Conservation (phyloP, 2,113 vertebrate species). For the Tragulus kanchil region DNA sequence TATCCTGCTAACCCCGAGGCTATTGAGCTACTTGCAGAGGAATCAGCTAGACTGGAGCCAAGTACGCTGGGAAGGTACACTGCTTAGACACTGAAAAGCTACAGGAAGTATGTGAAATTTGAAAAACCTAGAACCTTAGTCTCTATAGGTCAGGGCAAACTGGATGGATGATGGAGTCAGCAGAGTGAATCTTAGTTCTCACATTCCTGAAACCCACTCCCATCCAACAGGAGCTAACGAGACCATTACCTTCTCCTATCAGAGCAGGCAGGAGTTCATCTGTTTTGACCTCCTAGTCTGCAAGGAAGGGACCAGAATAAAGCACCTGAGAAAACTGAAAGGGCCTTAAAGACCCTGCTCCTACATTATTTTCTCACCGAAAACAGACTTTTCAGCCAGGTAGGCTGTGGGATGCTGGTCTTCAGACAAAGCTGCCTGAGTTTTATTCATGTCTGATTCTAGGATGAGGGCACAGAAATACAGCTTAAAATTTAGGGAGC, state of each 20-base stretch:
- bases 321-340: conserved; percentile 76
- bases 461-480: conserved; percentile 14
- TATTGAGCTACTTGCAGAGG: neutral
- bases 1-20: neutral
- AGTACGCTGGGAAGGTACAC: neutral
- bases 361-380: neutral
- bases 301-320: conserved; percentile 50
- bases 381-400: neutral
- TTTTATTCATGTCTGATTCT: conserved; percentile 37
- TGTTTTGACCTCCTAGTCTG: conserved; percentile 46
- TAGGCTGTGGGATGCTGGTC: conserved; percentile 37
- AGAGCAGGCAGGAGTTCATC: neutral
- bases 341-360: conserved; percentile 40
- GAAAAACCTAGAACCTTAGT: neutral
- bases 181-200: neutral
- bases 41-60: neutral
- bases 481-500: neutral
- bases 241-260: neutral
- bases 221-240: neutral
- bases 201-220: neutral
- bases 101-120: conserved; percentile 9
- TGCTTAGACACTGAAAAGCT: conserved; percentile 23
- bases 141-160: neutral
- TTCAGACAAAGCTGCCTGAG: conserved; percentile 78
- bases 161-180: neutral